Percentiles rank a stretch among this genome's conserved stretches.
These are phyloP conservation scores for Sisyra nigra DNA, from an alignment of 2,888 invertebrate species.

Conservation along the genomic window DNA sequence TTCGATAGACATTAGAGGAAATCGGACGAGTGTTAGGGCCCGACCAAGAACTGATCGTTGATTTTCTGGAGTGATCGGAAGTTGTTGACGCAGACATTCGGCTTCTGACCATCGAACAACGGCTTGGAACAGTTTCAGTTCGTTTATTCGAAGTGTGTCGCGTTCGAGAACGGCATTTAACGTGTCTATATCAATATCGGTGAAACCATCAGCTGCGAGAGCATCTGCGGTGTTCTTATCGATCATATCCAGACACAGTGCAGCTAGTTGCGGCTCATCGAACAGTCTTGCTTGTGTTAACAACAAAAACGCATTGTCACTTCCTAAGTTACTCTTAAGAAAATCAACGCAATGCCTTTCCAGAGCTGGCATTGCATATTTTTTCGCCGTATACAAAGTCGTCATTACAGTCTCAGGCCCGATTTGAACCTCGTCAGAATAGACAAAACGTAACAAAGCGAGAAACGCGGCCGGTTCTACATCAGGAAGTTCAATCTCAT, in stretches of 20 bases:
- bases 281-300: conserved; percentile 65
- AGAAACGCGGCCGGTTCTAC: conserved; percentile 71
- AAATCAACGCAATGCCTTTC: conserved; percentile 75
- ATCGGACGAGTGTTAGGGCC: conserved; percentile 56
- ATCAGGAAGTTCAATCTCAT: conserved; percentile 66
- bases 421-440: conserved; percentile 70
- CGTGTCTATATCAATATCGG: conserved; percentile 67
- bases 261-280: conserved; percentile 69
- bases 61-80: conserved; percentile 48
- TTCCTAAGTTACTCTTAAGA: conserved; percentile 51
- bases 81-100: conserved; percentile 50
- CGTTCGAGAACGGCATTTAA: conserved; percentile 58
- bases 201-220: conserved; percentile 61
- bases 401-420: conserved; percentile 79
- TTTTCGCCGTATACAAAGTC: conserved; percentile 71
- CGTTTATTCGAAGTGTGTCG: conserved; percentile 62
- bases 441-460: conserved; percentile 53
- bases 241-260: conserved; percentile 64
- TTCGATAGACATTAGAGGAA: conserved; percentile 72
- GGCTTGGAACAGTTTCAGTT: conserved; percentile 61
- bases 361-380: conserved; percentile 70
- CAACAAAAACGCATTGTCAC: conserved; percentile 71
- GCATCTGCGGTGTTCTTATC: conserved; percentile 72
- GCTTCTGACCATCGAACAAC: conserved; percentile 59
- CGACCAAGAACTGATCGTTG: conserved; percentile 51